Evolutionary conservation across 2,113 vertebrate genomes (phyloP).

Genomic region (Aramus guarauna): DNA sequence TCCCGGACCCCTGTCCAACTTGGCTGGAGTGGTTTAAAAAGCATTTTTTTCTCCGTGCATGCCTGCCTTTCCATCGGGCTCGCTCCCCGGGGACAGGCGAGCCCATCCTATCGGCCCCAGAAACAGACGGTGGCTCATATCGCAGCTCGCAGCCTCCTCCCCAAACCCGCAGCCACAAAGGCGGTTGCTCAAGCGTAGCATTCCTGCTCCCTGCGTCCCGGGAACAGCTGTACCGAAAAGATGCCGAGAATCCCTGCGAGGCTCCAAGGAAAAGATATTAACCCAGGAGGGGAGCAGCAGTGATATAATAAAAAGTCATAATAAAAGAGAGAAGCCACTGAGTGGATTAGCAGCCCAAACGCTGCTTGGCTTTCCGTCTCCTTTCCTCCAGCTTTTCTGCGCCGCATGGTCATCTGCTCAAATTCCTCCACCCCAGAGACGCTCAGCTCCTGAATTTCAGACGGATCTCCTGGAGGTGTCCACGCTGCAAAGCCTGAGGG

Average conservation of each 20-base stretch:
- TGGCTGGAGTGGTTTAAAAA: not conserved
- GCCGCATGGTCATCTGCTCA: not conserved
- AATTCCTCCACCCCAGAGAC: not conserved
- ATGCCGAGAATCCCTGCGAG: constrained; percentile 53
- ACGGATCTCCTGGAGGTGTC: not conserved
- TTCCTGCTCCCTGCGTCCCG: constrained; percentile 33
- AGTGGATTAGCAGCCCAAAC: constrained; percentile 59
- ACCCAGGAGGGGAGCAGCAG: constrained; percentile 44
- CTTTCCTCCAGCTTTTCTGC: constrained; percentile 2
- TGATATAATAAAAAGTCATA: constrained; percentile 39
- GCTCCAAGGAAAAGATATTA: constrained; percentile 68
- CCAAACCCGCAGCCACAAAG: constrained; percentile 7
- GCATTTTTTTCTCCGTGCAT: not conserved
- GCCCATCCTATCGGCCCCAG: not conserved
- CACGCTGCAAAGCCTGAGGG: not conserved
- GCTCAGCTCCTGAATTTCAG: constrained; percentile 2
- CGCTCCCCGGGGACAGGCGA: not conserved
- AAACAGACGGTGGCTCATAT: not conserved
- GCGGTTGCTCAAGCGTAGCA: constrained; percentile 18
- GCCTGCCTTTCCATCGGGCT: not conserved
- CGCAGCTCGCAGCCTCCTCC: not conserved
- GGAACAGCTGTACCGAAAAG: constrained; percentile 62
- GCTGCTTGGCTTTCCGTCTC: constrained; percentile 63
- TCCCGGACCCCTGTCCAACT: not conserved
- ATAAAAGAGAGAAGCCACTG: constrained; percentile 38